Evolutionary conservation across 37 sponge, comb jelly and placozoan species (phyloP).

Genomic region (Eunapius fragilis): DNA sequence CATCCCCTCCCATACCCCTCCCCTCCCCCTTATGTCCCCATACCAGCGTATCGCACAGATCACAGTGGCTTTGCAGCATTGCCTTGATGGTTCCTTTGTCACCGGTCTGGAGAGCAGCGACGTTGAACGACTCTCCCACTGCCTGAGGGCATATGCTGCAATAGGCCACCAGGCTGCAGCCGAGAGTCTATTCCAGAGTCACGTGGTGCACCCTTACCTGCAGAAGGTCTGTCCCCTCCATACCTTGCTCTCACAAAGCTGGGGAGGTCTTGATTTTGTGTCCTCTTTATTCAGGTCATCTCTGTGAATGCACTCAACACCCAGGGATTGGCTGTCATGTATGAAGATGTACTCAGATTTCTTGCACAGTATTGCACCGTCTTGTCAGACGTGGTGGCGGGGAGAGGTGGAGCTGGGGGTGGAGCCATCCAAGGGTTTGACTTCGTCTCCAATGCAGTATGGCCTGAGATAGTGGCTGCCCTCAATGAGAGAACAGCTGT

Average conservation of each 20-base stretch:
- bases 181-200: conserved; percentile 74
- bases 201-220: conserved; percentile 71
- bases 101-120: conserved; percentile 47
- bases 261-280: not conserved
- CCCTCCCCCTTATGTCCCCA: not conserved
- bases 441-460: conserved; percentile 91
- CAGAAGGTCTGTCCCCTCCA: conserved; percentile 55
- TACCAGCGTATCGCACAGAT: conserved; percentile 78
- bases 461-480: conserved; percentile 79
- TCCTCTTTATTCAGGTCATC: conserved; percentile 26
- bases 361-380: conserved; percentile 63
- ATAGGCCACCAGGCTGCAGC: conserved; percentile 63
- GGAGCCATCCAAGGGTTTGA: conserved; percentile 44
- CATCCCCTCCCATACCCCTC: too few species aligned
- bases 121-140: conserved; percentile 51
- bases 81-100: conserved; percentile 67
- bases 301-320: conserved; percentile 29
- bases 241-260: not conserved
- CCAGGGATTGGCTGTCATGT: conserved; percentile 80
- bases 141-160: conserved; percentile 83
- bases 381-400: conserved; percentile 49
- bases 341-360: conserved; percentile 59
- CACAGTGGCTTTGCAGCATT: conserved; percentile 47
- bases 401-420: not conserved
- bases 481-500: conserved; percentile 56